Conservation (phyloP, 2,888 invertebrate species). For the Drosophila neonasuta region DNA sequence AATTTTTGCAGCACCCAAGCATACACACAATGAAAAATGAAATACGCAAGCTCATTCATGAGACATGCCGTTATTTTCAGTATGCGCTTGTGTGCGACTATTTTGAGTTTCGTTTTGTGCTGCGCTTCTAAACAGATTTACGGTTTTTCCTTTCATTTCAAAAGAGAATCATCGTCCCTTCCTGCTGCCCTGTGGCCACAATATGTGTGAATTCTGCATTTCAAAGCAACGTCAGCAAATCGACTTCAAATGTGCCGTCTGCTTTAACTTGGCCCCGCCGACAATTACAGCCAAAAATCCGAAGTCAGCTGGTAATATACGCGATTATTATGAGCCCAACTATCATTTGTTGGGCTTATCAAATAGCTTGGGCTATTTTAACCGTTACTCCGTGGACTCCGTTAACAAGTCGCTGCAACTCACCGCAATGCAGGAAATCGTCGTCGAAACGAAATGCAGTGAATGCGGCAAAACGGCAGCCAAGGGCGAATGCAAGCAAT, state of each 20-base stretch:
- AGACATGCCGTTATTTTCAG: slow-evolving; percentile 9
- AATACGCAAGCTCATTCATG: not conserved
- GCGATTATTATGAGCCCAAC: slow-evolving; percentile 71
- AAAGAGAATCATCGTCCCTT: slow-evolving; percentile 83
- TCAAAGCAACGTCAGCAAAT: slow-evolving; percentile 51
- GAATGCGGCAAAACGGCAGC: slow-evolving; percentile 70
- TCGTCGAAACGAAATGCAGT: slow-evolving; percentile 63
- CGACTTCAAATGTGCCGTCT: slow-evolving; percentile 67
- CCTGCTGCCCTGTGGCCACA: slow-evolving; percentile 86
- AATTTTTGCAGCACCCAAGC: not conserved
- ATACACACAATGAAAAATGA: not conserved
- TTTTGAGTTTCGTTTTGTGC: not conserved
- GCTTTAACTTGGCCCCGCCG: slow-evolving; percentile 54
- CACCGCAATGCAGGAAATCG: slow-evolving; percentile 12
- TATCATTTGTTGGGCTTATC: slow-evolving; percentile 74
- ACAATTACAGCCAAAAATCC: slow-evolving; percentile 31
- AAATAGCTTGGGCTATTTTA: slow-evolving; percentile 48
- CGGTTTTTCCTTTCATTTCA: not conserved
- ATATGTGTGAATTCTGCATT: slow-evolving; percentile 86
- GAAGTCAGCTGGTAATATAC: slow-evolving; percentile 13
- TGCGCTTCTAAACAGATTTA: not conserved
- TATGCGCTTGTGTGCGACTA: not conserved
- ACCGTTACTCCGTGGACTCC: slow-evolving; percentile 40
- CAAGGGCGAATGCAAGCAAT: slow-evolving; percentile 72
- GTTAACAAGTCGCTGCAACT: slow-evolving; percentile 42